These are phyloP conservation scores for Chionodraco myersi DNA, from an alignment of 2,113 vertebrate genomes.

Conservation along the genomic window DNA sequence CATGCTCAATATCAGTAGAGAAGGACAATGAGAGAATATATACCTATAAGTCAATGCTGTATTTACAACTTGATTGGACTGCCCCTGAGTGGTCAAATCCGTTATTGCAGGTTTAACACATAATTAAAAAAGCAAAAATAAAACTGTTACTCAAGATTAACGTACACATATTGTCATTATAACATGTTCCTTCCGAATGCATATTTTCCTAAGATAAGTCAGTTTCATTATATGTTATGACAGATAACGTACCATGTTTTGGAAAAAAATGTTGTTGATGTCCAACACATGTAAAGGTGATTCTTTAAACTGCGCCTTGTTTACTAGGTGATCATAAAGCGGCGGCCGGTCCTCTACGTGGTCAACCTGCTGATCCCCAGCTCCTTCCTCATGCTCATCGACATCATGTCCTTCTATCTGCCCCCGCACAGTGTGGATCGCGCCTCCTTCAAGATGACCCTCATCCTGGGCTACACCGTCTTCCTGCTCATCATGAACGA, in stretches of 20 bases:
- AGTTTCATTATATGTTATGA: not conserved
- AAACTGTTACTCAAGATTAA: not conserved
- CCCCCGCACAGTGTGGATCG: conserved; percentile 85
- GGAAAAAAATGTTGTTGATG: no score
- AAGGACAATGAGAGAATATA: no score
- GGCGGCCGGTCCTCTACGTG: conserved; percentile 84
- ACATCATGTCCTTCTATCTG: conserved; percentile 86
- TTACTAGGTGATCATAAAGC: conserved; percentile 83
- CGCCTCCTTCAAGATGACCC: conserved; percentile 86
- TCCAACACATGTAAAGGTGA: not conserved
- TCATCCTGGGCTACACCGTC: conserved; percentile 86
- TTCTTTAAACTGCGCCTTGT: not conserved
- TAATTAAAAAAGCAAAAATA: not conserved
- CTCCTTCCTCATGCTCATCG: conserved; percentile 86
- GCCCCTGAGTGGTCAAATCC: not conserved
- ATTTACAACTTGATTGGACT: not conserved
- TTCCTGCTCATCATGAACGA: conserved; percentile 88
- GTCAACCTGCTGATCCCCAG: conserved; percentile 87
- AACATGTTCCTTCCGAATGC: not conserved
- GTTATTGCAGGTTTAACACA: not conserved
- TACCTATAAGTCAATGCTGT: not conserved
- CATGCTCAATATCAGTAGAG: no score
- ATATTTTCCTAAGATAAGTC: not conserved
- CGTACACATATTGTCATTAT: not conserved
- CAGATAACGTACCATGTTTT: not conserved